These are phyloP conservation scores for Sylvia atricapilla DNA, from an alignment of 2,113 vertebrate species.

Conservation along the genomic window DNA sequence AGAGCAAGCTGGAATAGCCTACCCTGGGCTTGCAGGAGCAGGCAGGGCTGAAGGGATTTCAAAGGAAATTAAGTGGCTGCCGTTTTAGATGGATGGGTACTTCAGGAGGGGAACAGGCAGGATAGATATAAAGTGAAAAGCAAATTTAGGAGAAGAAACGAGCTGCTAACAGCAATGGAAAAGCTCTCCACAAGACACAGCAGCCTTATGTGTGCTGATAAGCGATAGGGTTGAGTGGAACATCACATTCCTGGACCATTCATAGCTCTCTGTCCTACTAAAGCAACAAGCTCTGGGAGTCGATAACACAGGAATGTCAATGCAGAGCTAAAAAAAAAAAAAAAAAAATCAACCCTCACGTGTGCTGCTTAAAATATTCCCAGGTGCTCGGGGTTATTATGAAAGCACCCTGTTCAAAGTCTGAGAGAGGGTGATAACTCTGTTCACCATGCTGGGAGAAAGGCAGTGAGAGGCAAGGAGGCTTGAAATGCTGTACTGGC, in stretches of 20 bases:
- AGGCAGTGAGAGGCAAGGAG: background rate
- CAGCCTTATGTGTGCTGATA: background rate
- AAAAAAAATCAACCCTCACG: background rate
- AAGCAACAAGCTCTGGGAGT: conserved; percentile 25
- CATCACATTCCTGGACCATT: conserved; percentile 36
- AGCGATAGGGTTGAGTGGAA: conserved; percentile 55
- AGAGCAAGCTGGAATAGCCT: background rate
- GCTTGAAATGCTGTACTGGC: background rate
- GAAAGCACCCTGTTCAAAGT: background rate
- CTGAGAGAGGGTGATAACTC: background rate
- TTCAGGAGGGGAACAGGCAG: background rate
- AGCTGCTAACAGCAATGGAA: conserved; percentile 6
- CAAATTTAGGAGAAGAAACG: background rate
- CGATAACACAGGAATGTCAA: conserved; percentile 62
- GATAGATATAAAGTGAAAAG: background rate
- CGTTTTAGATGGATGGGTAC: background rate
- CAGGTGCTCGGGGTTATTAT: background rate
- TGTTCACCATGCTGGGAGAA: background rate
- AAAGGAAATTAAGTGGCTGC: background rate
- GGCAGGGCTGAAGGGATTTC: background rate
- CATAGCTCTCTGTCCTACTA: background rate
- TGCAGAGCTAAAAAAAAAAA: conserved; percentile 30
- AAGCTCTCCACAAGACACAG: conserved; percentile 29
- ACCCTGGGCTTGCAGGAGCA: background rate
- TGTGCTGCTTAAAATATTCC: conserved; percentile 31